phyloP scores from a whole-genome alignment of 2,888 invertebrate species.

The Onthophagus sagittarius region DNA sequence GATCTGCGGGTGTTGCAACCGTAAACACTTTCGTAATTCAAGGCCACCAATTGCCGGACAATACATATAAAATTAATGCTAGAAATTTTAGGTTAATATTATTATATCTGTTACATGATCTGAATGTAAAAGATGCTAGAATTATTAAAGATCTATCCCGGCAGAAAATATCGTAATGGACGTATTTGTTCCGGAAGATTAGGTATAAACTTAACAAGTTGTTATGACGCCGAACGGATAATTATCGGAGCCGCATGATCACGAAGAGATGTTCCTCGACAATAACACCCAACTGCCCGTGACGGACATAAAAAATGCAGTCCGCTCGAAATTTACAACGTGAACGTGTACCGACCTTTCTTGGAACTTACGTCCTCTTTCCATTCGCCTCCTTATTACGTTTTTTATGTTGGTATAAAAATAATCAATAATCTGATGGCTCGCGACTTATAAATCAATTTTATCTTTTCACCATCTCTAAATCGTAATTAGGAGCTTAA shows the following conservation, averaged over 20 bases:
- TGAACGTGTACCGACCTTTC: not conserved
- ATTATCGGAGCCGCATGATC: slow-evolving; percentile 10
- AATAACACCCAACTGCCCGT: not conserved
- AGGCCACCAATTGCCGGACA: not conserved
- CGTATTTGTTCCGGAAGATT: slow-evolving; percentile 13
- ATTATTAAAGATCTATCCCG: not conserved
- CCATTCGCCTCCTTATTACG: not conserved
- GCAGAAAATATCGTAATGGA: not conserved
- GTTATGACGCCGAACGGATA: slow-evolving; percentile 9
- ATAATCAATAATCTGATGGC: not conserved
- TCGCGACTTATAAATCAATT: not conserved
- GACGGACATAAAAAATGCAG: not conserved
- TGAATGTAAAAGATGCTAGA: not conserved
- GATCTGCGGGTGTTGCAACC: not conserved
- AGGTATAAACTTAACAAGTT: slow-evolving; percentile 12
- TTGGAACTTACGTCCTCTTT: not conserved
- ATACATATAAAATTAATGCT: too few relatives aligned
- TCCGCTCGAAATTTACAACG: not conserved
- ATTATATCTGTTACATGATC: not conserved
- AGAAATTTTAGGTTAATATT: too few relatives aligned
- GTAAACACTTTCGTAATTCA: not conserved
- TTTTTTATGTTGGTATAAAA: not conserved
- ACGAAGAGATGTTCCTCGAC: slow-evolving; percentile 3
- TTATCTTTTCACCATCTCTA: not conserved
- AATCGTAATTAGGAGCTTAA: not conserved